These are phyloP conservation scores for Syndactyla subalaris DNA, from an alignment of 2,797 vertebrate species.

Conservation along the genomic window DNA sequence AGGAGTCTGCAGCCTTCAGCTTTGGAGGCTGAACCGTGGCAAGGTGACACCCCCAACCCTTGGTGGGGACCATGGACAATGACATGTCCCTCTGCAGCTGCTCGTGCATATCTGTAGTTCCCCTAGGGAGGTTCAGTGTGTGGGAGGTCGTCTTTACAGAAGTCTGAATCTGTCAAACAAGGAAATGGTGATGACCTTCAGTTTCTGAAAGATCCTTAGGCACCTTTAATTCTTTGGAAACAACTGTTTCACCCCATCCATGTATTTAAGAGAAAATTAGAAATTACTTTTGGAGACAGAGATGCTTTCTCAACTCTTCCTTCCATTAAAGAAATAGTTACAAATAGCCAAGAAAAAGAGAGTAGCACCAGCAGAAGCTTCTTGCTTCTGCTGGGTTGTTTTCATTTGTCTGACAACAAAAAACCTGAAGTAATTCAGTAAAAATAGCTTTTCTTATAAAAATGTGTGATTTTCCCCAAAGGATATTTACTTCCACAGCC, in stretches of 20 bases:
- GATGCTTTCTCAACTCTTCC: not conserved
- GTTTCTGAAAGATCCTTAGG: not conserved
- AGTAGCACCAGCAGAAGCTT: not conserved
- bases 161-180: not conserved
- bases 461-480: not conserved
- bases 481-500: not conserved
- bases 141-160: not conserved
- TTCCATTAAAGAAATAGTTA: not conserved
- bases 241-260: accelerated
- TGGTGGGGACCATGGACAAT: not conserved
- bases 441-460: not conserved
- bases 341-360: not conserved
- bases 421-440: not conserved
- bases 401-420: not conserved
- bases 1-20: not conserved
- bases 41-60: not conserved
- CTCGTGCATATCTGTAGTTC: accelerated
- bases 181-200: not conserved
- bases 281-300: not conserved
- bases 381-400: not conserved
- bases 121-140: not conserved
- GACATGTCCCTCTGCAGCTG: not conserved
- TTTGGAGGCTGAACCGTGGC: not conserved
- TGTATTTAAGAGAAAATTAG: not conserved
- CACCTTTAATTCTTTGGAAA: not conserved